Percentiles rank a stretch among this genome's conserved stretches.
phyloP scores from a whole-genome alignment of 2,113 vertebrate species.

The Vombatus ursinus region DNA sequence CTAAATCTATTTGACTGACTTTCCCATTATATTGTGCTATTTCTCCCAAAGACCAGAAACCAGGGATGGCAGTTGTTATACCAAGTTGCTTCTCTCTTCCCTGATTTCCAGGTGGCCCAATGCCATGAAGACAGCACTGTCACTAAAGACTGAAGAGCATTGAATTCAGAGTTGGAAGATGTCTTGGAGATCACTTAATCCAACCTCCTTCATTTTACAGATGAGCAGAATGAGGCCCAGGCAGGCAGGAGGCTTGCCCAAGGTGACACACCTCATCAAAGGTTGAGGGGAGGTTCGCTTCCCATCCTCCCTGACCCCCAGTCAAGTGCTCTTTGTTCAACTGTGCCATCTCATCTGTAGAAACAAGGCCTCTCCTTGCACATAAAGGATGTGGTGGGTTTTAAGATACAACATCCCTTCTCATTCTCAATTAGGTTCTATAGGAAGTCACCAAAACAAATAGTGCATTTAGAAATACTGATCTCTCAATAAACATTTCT shows the following conservation, averaged over 20 bases:
- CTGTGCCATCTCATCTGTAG: background rate
- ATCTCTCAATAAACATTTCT: conserved; percentile 61
- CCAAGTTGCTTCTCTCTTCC: background rate
- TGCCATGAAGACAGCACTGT: background rate
- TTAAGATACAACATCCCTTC: background rate
- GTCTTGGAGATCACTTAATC: background rate
- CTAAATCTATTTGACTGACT: background rate
- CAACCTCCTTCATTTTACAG: background rate
- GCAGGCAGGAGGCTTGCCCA: background rate
- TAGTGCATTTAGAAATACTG: conserved; percentile 69
- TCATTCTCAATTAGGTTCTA: background rate
- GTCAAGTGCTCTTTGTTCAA: background rate
- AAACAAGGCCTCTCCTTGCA: background rate
- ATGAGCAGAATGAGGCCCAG: background rate
- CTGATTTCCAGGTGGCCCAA: background rate
- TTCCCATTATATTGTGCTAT: background rate
- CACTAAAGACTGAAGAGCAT: background rate
- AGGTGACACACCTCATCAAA: background rate
- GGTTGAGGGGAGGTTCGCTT: background rate
- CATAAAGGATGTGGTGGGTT: background rate
- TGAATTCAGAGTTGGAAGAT: background rate
- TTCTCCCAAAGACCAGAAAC: background rate
- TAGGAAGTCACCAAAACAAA: conserved; percentile 61
- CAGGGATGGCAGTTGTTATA: background rate
- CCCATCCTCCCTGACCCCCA: background rate